These are phyloP conservation scores for Acanthopagrus latus DNA, from an alignment of 2,797 vertebrate genomes.

Conservation along the genomic window DNA sequence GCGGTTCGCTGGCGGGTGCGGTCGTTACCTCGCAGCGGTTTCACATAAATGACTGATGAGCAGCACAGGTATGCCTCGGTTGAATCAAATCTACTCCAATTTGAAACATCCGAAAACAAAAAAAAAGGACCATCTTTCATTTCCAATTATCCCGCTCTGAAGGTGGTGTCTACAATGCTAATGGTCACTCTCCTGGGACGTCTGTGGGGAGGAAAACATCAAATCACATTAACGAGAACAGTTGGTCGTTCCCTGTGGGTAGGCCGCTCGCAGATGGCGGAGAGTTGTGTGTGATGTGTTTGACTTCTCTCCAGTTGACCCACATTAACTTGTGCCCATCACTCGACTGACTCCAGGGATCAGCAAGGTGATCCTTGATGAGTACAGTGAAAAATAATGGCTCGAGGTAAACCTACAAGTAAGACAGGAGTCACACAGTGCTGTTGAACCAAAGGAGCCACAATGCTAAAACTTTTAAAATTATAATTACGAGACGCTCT, in stretches of 20 bases:
- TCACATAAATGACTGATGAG: constrained; percentile 30
- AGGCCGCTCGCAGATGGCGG: constrained; percentile 71
- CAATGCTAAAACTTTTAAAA: not conserved
- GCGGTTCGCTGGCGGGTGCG: constrained; percentile 1
- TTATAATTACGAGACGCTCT: not conserved
- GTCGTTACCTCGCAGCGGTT: constrained; percentile 27
- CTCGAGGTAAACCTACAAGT: not conserved
- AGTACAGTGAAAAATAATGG: constrained; percentile 25
- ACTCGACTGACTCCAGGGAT: constrained; percentile 42
- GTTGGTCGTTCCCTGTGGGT: constrained; percentile 69
- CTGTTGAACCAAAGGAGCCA: not conserved
- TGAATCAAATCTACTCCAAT: constrained; percentile 31
- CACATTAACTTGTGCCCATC: constrained; percentile 66
- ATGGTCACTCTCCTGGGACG: constrained; percentile 66
- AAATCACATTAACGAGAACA: constrained; percentile 72
- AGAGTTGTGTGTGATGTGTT: constrained; percentile 64
- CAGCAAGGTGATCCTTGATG: constrained; percentile 43
- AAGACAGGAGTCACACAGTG: not conserved
- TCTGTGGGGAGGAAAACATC: constrained; percentile 60
- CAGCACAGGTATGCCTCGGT: constrained; percentile 8
- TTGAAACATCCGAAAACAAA: constrained; percentile 45
- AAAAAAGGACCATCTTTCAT: constrained; percentile 43
- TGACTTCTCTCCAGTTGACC: constrained; percentile 67
- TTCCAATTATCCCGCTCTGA: constrained; percentile 47
- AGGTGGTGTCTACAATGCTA: constrained; percentile 49